Evolutionary conservation across 2,797 vertebrate species (phyloP).

Genomic region (Iguana delicatissima): DNA sequence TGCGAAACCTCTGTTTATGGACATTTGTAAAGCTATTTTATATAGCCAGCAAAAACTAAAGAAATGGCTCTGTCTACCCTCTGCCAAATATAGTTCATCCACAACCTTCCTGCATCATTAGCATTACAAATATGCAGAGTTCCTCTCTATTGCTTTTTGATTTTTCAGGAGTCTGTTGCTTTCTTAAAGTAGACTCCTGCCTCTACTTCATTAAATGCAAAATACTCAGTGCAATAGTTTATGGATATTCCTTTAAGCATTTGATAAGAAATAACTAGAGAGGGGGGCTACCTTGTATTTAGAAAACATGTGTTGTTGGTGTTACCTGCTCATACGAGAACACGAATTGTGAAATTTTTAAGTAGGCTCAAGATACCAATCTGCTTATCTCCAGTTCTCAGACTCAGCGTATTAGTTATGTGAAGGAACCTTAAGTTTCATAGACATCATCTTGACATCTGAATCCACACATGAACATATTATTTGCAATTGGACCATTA

Average conservation of each 20-base stretch:
- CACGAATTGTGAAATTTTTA: no score
- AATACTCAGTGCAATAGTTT: not conserved
- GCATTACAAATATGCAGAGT: constrained; percentile 29
- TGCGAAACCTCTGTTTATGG: not conserved
- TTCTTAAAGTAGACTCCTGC: constrained; percentile 1
- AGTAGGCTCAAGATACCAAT: not conserved
- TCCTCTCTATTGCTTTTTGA: constrained; percentile 19
- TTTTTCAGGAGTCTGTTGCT: constrained; percentile 4
- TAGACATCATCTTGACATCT: not conserved
- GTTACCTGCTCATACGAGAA: no score
- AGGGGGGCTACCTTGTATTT: no score
- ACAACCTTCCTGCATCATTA: not conserved
- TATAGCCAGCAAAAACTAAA: not conserved
- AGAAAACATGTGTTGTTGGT: no score
- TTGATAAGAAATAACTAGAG: no score
- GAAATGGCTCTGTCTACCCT: constrained; percentile 22
- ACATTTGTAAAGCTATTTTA: not conserved
- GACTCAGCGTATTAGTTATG: not conserved
- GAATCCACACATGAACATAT: not conserved
- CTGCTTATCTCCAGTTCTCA: not conserved
- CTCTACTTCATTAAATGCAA: not conserved
- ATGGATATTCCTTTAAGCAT: not conserved
- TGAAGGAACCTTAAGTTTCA: not conserved
- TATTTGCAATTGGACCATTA: not conserved
- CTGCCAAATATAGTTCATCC: constrained; percentile 41